Base-by-base conservation (phyloP, 1,140 invertebrate species). In the Wasmannia auropunctata region DNA sequence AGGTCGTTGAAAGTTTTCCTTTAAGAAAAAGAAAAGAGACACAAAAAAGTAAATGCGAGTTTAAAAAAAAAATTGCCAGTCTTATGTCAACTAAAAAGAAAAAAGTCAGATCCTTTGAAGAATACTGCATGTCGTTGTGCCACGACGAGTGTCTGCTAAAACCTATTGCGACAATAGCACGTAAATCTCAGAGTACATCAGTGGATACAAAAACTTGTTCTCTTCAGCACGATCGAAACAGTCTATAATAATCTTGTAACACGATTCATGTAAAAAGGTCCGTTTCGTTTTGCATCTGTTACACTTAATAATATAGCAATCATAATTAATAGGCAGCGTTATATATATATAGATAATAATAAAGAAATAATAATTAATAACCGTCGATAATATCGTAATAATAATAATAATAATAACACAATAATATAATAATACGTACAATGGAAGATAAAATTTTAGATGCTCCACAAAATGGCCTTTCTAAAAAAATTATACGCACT, bases 41-140 rank as follows among this genome's bases (percentile, higher is more conserved):
- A 43, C 7, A 16, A 43, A 75, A 19, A 65, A 11, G 37, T 54
- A 85, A 85, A 87, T 86, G 72, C 54, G 34, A 31, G 22, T 70
- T 63, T n/a, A n/a, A n/a, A 37, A 87, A 80, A 67, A 90, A 88
- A 91, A 62, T 54, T 76, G 16, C 28, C 77, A 91, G 88, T 90
- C 89, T 91, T 90, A 62, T 51, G 5, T 83, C 3, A 88, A 90
- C 58, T 79, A 90, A 90, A 86, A 56, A 67, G 54, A 46, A 63
- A n/a, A n/a, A n/a, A 34, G 10, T 70, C 43, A 70, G 43, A 51
- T 67, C 63, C 46, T 34, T 63, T 28, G 54, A 90, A 74, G 75
- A 91, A 91, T 90, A 91, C 86, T 90, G 83, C 60, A 54, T 62
- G 54, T 90, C 83, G 83, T 90, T 83, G 72, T 87, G 56, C 84